Evolutionary conservation across 1,140 invertebrate genomes (phyloP).

Genomic region (Andricus grossulariae): DNA sequence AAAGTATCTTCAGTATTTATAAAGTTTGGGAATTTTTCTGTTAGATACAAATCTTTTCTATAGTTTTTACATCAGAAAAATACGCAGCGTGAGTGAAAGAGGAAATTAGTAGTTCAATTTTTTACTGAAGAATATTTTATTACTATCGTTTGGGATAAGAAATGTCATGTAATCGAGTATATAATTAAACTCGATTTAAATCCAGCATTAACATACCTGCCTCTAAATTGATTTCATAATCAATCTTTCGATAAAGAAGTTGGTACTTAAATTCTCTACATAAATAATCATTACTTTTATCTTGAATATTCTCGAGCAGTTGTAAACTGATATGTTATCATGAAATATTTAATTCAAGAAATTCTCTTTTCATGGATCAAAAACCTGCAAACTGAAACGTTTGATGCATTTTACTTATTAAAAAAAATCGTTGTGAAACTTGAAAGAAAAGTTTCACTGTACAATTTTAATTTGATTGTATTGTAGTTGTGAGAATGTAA

Average conservation of each 20-base stretch:
- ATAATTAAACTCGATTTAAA: slow-evolving; percentile 3
- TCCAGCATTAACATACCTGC: slow-evolving; percentile 1
- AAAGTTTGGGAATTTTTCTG: too few species aligned
- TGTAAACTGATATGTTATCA: background rate
- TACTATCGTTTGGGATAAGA: background rate
- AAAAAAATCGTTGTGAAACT: too few species aligned
- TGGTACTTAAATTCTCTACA: slow-evolving; percentile 9
- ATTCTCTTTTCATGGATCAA: background rate
- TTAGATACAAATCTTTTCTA: too few species aligned
- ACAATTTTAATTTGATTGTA: too few species aligned
- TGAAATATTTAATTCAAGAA: background rate
- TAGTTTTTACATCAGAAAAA: too few species aligned
- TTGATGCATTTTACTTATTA: too few species aligned
- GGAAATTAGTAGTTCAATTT: background rate
- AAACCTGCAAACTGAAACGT: too few species aligned
- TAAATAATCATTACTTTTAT: slow-evolving; percentile 17
- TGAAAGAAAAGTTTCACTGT: too few species aligned
- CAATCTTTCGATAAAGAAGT: slow-evolving; percentile 7
- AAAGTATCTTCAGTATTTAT: too few species aligned
- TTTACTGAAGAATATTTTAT: background rate
- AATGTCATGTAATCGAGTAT: slow-evolving; percentile 9
- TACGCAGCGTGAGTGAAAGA: too few species aligned
- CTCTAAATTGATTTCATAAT: slow-evolving; percentile 15
- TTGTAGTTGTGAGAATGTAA: too few species aligned
- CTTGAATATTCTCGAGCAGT: slow-evolving; percentile 7